phyloP scores from a whole-genome alignment of 2,113 vertebrate genomes.

The Vireo altiloquus region DNA sequence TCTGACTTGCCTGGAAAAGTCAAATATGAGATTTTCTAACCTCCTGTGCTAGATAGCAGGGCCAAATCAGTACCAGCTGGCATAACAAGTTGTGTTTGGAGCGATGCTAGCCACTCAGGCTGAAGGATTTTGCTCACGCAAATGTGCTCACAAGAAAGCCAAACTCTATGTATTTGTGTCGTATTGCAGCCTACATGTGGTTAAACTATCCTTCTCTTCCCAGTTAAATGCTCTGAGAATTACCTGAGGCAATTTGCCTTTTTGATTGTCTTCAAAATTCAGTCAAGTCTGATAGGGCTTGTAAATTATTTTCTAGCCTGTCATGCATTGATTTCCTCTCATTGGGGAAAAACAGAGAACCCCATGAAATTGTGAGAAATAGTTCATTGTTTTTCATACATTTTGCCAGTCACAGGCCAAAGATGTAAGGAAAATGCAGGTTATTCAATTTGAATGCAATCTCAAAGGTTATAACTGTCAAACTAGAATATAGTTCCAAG shows the following conservation, averaged over 20 bases:
- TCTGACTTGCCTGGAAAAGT: not conserved
- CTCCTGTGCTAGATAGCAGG: not conserved
- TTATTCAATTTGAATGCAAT: not conserved
- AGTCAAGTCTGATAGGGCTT: not conserved
- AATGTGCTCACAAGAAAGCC: not conserved
- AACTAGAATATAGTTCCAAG: not conserved
- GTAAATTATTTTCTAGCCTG: not conserved
- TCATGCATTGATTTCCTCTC: not conserved
- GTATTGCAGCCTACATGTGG: not conserved
- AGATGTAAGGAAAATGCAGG: not conserved
- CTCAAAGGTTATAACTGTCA: conserved; percentile 44
- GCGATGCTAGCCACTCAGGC: not conserved
- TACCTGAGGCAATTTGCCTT: not conserved
- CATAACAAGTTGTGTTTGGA: not conserved
- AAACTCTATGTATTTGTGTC: not conserved
- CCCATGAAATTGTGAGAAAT: not conserved
- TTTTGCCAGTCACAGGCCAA: not conserved
- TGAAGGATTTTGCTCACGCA: not conserved
- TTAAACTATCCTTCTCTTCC: not conserved
- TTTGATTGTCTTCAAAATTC: not conserved
- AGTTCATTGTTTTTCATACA: not conserved
- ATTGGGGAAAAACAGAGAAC: not conserved
- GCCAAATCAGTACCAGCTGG: not conserved
- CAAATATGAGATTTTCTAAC: not conserved
- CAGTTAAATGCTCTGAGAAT: not conserved